A percentile compares a stretch with the other conserved stretches of the same genome.
Conservation (phyloP, 2,888 invertebrate genomes). For the Prenolepis imparis region DNA sequence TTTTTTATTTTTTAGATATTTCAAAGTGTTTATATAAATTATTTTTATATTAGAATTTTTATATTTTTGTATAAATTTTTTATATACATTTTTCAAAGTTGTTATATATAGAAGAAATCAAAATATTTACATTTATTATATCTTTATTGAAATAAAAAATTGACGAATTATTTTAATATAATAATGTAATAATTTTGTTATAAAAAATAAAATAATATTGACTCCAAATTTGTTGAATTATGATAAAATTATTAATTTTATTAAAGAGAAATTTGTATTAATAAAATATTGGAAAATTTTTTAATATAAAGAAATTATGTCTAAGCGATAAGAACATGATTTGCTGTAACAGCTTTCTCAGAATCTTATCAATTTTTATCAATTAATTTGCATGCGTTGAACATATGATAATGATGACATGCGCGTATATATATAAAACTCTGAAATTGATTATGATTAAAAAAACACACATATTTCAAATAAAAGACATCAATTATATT, state of each 20-base stretch:
- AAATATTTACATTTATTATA: neutral
- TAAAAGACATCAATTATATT: neutral
- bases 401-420: neutral
- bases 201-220: neutral
- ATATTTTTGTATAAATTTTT: no score
- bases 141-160: neutral
- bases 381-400: slow-evolving; percentile 10
- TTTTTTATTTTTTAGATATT: no score
- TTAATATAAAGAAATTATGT: neutral
- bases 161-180: neutral
- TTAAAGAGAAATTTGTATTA: no score
- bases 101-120: no score
- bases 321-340: neutral
- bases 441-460: neutral
- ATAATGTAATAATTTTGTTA: neutral
- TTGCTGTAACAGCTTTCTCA: neutral
- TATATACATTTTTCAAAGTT: no score
- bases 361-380: slow-evolving; percentile 32
- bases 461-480: neutral
- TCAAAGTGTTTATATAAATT: no score
- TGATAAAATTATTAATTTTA: no score
- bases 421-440: no score
- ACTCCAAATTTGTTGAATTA: neutral
- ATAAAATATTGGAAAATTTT: neutral
- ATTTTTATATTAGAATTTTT: no score